Base-by-base conservation (phyloP, 1,140 invertebrate species). In the Dreissena rostriformis region DNA sequence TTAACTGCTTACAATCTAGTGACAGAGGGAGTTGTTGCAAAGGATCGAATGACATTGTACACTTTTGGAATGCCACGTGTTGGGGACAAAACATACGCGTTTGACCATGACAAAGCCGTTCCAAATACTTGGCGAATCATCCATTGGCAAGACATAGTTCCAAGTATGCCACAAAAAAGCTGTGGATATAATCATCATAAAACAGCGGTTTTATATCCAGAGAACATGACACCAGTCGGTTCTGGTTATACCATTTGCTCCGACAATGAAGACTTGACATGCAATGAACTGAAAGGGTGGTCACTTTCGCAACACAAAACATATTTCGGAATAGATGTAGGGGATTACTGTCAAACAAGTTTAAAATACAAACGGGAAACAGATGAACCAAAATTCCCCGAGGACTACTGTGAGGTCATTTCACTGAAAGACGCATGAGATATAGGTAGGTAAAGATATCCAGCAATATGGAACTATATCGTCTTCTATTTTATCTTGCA, bases 1-100 rank as follows among this genome's bases (percentile, higher is more conserved):
- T 26, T 81, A 12, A n/a, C 67, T 19, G 61, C 52, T 65, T 55
- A 29, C 11, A 39, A 49, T 17, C 28, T 77, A 19, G 57, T 77
- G 24, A 65, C 61, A 19, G 74, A 77, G 39, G 61, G 61, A 15
- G 61, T 77, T 65, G n/a, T 65, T 26, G 19, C 12, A 63, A 39
- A 29, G n/a, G 29, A 65, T 26, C 24, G 39, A 19, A 29, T 53
- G 12, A 6, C 26, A 11, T 19, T 55, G n/a, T 82, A 82, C 29
- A 82, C 79, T 0, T 82, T 73, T 66, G 79, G 79, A 65, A 82
- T 82, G 79, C 79, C 79, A 51, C 26, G 79, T 51, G 70, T 73
- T 22, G 79, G 79, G 14, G 29, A 82, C 49, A 82, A 82, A 66
- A 39, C 19, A 5, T 82, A 63, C 39, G 79, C 79, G 10, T 19